phyloP scores from a whole-genome alignment of 2,113 vertebrate species.

The Varanus salvator region DNA sequence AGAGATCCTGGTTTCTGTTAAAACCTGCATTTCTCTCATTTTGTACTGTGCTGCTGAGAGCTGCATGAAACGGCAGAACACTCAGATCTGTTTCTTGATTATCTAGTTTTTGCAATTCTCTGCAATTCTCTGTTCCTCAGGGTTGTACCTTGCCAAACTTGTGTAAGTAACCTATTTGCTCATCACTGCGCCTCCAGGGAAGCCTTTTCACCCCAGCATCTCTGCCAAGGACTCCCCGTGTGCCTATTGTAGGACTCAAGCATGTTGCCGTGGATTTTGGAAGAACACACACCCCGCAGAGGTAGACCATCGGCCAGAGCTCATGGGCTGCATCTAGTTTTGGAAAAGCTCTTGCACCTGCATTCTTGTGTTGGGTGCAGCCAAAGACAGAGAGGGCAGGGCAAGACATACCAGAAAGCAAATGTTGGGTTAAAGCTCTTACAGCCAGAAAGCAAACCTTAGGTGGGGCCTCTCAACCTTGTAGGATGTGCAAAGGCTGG shows the following conservation, averaged over 20 bases:
- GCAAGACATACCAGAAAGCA: too few species aligned
- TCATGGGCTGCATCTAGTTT: too few species aligned
- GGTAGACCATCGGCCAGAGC: neutral
- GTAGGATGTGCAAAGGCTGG: too few species aligned
- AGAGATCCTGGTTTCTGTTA: neutral
- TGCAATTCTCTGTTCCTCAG: neutral
- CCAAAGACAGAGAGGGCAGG: too few species aligned
- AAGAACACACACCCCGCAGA: too few species aligned
- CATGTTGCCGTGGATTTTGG: neutral
- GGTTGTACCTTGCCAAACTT: neutral
- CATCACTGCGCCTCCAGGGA: neutral
- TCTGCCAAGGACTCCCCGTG: neutral
- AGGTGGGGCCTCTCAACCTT: too few species aligned
- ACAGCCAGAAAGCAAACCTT: too few species aligned
- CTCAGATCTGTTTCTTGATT: neutral
- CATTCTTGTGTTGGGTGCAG: too few species aligned
- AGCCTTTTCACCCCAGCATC: neutral
- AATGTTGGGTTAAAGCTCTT: too few species aligned
- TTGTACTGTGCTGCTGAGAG: neutral
- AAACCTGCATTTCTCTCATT: neutral
- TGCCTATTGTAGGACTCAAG: neutral
- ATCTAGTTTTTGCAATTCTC: neutral
- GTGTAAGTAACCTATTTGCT: conserved; percentile 7
- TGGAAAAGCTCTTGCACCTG: too few species aligned
- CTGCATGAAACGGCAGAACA: neutral